Conservation (phyloP, 2,888 invertebrate species). For the Phortica okadai region DNA sequence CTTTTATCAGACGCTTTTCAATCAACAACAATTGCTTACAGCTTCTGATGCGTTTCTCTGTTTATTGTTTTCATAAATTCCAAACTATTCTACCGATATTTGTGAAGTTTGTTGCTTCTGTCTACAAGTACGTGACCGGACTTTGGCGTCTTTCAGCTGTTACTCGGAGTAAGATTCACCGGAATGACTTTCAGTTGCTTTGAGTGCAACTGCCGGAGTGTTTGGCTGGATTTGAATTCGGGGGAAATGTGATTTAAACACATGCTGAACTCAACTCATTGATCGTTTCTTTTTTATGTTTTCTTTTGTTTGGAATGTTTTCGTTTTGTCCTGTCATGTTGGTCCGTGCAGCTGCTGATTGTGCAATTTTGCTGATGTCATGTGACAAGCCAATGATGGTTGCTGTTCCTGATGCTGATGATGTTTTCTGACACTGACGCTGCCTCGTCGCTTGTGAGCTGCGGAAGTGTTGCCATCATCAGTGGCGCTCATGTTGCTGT, state of each 20-base stretch:
- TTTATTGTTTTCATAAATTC: too few relatives aligned
- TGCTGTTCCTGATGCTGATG: slow-evolving; percentile 36
- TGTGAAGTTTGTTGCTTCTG: too few relatives aligned
- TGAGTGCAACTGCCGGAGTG: too few relatives aligned
- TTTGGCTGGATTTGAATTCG: slow-evolving; percentile 3
- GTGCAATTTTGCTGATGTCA: slow-evolving; percentile 38
- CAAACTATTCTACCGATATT: too few relatives aligned
- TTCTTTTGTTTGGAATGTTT: neutral
- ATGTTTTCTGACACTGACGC: slow-evolving; percentile 24
- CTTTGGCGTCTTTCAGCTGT: too few relatives aligned
- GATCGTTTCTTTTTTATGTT: neutral
- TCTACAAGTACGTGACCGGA: too few relatives aligned
- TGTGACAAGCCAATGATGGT: slow-evolving; percentile 37
- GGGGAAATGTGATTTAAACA: slow-evolving; percentile 40
- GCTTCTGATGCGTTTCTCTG: too few relatives aligned
- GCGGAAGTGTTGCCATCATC: slow-evolving; percentile 14
- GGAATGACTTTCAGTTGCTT: too few relatives aligned
- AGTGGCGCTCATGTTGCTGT: slow-evolving; percentile 29
- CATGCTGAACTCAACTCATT: slow-evolving; percentile 32
- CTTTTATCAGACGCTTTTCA: too few relatives aligned
- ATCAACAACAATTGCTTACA: too few relatives aligned
- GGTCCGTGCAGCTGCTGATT: slow-evolving; percentile 34
- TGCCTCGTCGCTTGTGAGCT: neutral
- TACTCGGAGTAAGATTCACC: too few relatives aligned
- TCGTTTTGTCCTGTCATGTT: neutral